These are phyloP conservation scores for Drosophila nikananu DNA, from an alignment of 1,140 invertebrate genomes.

Conservation along the genomic window DNA sequence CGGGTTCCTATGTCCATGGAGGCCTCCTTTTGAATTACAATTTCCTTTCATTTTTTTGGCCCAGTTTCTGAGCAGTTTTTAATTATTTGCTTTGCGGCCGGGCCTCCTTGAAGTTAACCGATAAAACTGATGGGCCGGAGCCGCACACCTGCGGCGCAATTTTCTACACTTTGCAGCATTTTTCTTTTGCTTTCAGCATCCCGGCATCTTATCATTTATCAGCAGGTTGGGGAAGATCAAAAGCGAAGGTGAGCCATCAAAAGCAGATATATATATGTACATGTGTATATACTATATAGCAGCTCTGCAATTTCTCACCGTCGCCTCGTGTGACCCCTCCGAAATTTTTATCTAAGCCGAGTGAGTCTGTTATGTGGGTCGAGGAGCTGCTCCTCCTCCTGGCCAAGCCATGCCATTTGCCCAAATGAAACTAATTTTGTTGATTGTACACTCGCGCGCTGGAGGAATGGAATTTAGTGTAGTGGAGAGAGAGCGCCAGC, in stretches of 20 bases:
- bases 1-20: slow-evolving; percentile 9
- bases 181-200: slow-evolving; percentile 29
- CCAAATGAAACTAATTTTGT: slow-evolving; percentile 82
- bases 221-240: slow-evolving; percentile 68
- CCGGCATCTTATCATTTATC: slow-evolving; percentile 74
- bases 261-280: slow-evolving; percentile 31
- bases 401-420: slow-evolving; percentile 70
- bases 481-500: slow-evolving; percentile 10
- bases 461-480: slow-evolving; percentile 9
- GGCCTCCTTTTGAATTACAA: slow-evolving; percentile 26
- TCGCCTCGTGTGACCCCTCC: slow-evolving; percentile 10
- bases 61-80: slow-evolving; percentile 22
- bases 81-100: slow-evolving; percentile 42
- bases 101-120: slow-evolving; percentile 36
- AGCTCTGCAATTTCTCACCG: slow-evolving; percentile 21
- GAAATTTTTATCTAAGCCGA: slow-evolving; percentile 55
- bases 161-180: slow-evolving; percentile 71
- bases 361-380: slow-evolving; percentile 70
- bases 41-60: slow-evolving; percentile 4
- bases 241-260: slow-evolving; percentile 67
- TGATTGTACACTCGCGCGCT: slow-evolving; percentile 64
- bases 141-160: slow-evolving; percentile 68
- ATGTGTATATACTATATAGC: background rate
- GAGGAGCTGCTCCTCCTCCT: slow-evolving; percentile 15
- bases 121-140: slow-evolving; percentile 21